These are phyloP conservation scores for Anoplophora glabripennis DNA, from an alignment of 1,140 invertebrate genomes.

Conservation along the genomic window DNA sequence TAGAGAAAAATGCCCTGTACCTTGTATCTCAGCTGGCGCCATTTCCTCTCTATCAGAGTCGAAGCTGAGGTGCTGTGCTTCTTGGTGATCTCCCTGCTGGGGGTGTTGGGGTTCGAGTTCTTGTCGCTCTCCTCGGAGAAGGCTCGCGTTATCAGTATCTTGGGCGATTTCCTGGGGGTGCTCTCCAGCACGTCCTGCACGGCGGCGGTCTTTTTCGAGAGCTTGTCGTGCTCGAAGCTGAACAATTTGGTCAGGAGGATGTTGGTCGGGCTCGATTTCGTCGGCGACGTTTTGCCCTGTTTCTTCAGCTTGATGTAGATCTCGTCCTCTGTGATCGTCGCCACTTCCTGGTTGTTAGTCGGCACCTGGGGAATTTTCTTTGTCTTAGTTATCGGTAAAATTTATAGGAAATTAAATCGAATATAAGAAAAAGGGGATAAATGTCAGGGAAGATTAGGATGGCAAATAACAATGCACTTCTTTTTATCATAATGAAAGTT, in stretches of 20 bases:
- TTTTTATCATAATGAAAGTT: too few species aligned
- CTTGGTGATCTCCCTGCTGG: conserved; percentile 50
- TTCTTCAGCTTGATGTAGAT: conserved; percentile 29
- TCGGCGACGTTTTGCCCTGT: conserved; percentile 43
- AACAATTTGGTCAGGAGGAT: conserved; percentile 56
- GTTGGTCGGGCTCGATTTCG: conserved; percentile 51
- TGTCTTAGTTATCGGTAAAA: too few species aligned
- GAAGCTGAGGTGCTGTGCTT: conserved; percentile 57
- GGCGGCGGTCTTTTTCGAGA: conserved; percentile 36
- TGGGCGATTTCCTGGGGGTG: conserved; percentile 58
- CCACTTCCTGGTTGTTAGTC: conserved; percentile 38
- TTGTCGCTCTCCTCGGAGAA: conserved; percentile 66
- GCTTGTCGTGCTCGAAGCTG: conserved; percentile 36
- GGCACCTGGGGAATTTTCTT: conserved; percentile 26
- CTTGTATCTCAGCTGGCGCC: conserved; percentile 44
- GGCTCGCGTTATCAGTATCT: conserved; percentile 67
- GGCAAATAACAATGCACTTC: too few species aligned
- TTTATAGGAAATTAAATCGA: too few species aligned
- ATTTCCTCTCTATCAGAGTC: conserved; percentile 53
- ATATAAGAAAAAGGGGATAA: too few species aligned
- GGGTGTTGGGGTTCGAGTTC: conserved; percentile 45
- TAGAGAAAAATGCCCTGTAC: conserved; percentile 2
- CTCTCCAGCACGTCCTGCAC: conserved; percentile 42
- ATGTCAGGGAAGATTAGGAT: too few species aligned
- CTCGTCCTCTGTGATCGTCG: conserved; percentile 47